A percentile compares a stretch with the other conserved stretches of the same genome.
phyloP scores from a whole-genome alignment of 2,888 invertebrate genomes.

The Molanna angustata region DNA sequence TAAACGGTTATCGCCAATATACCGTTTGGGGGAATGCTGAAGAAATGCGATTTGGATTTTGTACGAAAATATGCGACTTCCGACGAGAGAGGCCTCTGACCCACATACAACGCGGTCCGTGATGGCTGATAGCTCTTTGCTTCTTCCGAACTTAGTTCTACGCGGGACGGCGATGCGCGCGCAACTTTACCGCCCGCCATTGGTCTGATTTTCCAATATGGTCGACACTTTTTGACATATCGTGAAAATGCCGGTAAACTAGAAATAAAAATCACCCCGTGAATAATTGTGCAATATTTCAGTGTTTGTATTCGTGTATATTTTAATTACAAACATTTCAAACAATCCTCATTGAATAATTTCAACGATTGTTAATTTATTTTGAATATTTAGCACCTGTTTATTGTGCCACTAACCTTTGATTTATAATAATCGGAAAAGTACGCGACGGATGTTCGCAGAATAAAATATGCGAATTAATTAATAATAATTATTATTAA shows the following conservation, averaged over 20 bases:
- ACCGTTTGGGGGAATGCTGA: conserved; percentile 19
- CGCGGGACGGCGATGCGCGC: conserved; percentile 4
- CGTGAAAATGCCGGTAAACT: conserved; percentile 15
- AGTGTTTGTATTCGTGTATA: too few relatives aligned
- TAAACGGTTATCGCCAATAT: conserved; percentile 24
- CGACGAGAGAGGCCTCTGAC: conserved; percentile 17
- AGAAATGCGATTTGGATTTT: conserved; percentile 20
- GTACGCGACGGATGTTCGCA: too few relatives aligned
- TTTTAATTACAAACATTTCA: too few relatives aligned
- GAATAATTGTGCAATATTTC: too few relatives aligned
- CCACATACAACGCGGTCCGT: conserved; percentile 11
- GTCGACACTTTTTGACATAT: background rate
- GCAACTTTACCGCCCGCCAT: conserved; percentile 5
- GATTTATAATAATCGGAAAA: too few relatives aligned
- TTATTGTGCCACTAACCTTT: too few relatives aligned
- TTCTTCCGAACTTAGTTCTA: conserved; percentile 8
- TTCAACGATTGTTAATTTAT: too few relatives aligned
- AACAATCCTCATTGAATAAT: too few relatives aligned
- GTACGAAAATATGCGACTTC: conserved; percentile 23
- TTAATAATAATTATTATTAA: too few relatives aligned
- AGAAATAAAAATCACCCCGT: too few relatives aligned
- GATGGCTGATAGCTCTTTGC: conserved; percentile 7
- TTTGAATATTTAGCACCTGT: too few relatives aligned
- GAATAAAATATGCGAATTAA: too few relatives aligned
- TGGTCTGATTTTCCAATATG: conserved; percentile 11